Conservation (phyloP, 2,113 vertebrate species). For the Notarius lentiginosus region DNA sequence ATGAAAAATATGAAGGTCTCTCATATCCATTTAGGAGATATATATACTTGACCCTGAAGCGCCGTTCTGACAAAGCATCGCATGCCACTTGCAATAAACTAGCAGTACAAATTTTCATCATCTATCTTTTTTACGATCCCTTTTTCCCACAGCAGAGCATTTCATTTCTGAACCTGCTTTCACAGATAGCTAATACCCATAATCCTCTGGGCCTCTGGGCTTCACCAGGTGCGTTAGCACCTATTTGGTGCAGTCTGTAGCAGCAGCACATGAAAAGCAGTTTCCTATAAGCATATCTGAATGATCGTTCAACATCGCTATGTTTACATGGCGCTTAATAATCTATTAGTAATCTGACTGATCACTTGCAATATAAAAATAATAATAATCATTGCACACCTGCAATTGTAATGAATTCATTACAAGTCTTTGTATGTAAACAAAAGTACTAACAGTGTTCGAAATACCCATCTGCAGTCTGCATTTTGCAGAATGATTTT, state of each 20-base stretch:
- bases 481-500: too few relatives aligned
- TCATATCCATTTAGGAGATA: constrained; percentile 30
- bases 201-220: constrained; percentile 48
- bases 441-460: background rate
- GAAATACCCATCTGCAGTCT: too few relatives aligned
- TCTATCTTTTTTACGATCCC: constrained; percentile 19
- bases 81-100: constrained; percentile 33
- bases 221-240: constrained; percentile 55
- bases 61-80: constrained; percentile 16
- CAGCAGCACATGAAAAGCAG: background rate
- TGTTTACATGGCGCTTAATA: background rate
- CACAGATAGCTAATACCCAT: constrained; percentile 47
- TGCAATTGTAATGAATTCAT: background rate
- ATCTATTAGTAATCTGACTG: background rate
- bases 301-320: background rate
- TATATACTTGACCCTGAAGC: constrained; percentile 7
- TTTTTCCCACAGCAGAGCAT: constrained; percentile 39
- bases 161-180: constrained; percentile 48
- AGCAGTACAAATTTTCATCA: constrained; percentile 39
- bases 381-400: background rate
- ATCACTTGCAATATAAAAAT: background rate
- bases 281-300: background rate
- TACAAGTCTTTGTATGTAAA: background rate
- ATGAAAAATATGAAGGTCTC: background rate
- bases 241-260: constrained; percentile 31